Base-by-base conservation (phyloP, 64 coral and sea anemone genomes). In the Porites australiensis region DNA sequence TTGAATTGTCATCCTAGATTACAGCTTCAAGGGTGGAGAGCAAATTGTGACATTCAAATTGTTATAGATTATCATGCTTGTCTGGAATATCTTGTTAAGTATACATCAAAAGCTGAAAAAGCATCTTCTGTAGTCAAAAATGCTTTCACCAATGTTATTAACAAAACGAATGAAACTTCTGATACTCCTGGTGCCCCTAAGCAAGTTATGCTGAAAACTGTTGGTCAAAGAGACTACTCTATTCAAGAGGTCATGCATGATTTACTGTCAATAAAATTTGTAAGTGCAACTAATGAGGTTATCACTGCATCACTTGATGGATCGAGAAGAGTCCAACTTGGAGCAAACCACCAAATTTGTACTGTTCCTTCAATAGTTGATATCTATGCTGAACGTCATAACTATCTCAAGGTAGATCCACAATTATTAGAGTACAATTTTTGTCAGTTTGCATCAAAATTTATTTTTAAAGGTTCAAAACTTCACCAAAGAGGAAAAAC, bases 31-130 rank as follows among this genome's bases (percentile, higher is more conserved):
- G 67, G 84, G 8, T 87, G 84, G 82, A 72, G 84, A 55, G 82
- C 81, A 18, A 93, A 93, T 64, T 93, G 90, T 77, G 57, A 93
- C 64, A 93, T 93, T 68, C 81, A 93, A 22, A 27, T 90, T 44
- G 70, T 90, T 50, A 80, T 69, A 78, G 75, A 90, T 51, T 77
- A 90, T 22, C 47, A 90, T 90, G 58, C 88, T 53, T 90, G 88
- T 49, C 46, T 90, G 44, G 70, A 87, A 21, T n/a, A n/a, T n/a
- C n/a, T n/a, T n/a, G n/a, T 87, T 11, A 87, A 87, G 48, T 87
- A 87, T 87, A 21, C 66, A 0, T 27, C 84, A 52, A 87, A 87
- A 51, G 66, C 63, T 83, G 89, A 93, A 93, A 70, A 69, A 21
- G 87, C 46, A 59, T 93, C 82, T 69, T 45, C 59, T 70, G 53